Evolutionary conservation across 2,888 invertebrate species (phyloP).

Genomic region (Dicranocentrus wangi): DNA sequence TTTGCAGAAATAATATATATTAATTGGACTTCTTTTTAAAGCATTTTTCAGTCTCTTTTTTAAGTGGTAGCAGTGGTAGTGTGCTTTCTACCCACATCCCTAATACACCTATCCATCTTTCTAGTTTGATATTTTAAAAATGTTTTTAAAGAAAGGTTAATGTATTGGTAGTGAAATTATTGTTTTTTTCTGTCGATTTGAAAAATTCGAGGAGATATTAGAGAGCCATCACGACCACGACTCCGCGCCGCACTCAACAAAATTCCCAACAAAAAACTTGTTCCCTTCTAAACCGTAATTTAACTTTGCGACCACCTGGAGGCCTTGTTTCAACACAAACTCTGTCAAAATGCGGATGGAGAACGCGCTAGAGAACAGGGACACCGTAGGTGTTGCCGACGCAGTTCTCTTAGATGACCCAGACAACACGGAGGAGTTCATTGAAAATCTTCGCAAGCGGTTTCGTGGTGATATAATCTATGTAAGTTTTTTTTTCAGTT

Average conservation of each 20-base stretch:
- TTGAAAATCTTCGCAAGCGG: constrained; percentile 89
- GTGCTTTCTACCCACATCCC: no score
- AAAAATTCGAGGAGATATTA: neutral
- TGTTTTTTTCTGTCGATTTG: no score
- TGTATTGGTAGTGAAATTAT: no score
- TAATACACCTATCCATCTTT: no score
- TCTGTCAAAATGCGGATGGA: constrained; percentile 63
- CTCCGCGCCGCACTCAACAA: neutral
- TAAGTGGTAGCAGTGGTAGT: neutral
- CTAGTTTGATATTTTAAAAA: no score
- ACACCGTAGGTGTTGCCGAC: constrained; percentile 92
- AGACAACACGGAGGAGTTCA: constrained; percentile 86
- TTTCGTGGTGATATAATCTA: constrained; percentile 92
- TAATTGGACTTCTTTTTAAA: constrained; percentile 18
- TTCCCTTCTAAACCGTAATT: neutral
- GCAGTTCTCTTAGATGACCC: constrained; percentile 92
- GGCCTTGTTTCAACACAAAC: no score
- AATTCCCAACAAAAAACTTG: neutral
- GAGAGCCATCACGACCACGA: neutral
- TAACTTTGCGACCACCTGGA: neutral
- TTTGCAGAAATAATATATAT: constrained; percentile 16
- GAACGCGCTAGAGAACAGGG: constrained; percentile 74
- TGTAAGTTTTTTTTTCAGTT: constrained; percentile 79
- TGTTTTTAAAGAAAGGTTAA: no score
- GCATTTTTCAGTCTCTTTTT: neutral